phyloP scores from a whole-genome alignment of 2,888 invertebrate genomes.

The Hydroisotoma schaefferi region DNA sequence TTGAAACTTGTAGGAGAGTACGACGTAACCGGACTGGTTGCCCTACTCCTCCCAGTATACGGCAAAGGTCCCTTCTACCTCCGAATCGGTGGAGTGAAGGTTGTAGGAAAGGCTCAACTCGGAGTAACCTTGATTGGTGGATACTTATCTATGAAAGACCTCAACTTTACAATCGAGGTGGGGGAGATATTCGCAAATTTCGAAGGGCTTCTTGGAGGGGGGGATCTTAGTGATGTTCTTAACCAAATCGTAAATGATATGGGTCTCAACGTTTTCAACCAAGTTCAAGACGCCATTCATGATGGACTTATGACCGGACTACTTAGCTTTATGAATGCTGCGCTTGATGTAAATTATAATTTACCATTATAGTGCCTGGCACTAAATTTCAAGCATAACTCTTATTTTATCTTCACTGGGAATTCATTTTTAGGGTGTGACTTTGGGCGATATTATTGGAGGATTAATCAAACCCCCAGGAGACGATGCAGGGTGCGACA shows the following conservation, averaged over 20 bases:
- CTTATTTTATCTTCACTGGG: no score
- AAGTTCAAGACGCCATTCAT: slow-evolving; percentile 4
- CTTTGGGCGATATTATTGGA: no score
- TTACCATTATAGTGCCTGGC: no score
- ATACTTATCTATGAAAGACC: slow-evolving; percentile 12
- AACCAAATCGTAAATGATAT: slow-evolving; percentile 22
- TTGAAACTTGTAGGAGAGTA: slow-evolving; percentile 10
- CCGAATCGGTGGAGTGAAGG: not conserved
- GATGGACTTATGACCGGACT: not conserved
- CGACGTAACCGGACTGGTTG: slow-evolving; percentile 10
- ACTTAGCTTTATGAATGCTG: not conserved
- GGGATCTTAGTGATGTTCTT: slow-evolving; percentile 1
- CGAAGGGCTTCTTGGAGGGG: slow-evolving; percentile 23
- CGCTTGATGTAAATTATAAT: not conserved
- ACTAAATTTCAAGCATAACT: no score
- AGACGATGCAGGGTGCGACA: no score
- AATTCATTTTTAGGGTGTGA: no score
- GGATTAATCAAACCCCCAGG: no score
- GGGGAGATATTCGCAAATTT: slow-evolving; percentile 5
- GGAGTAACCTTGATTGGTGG: slow-evolving; percentile 2
- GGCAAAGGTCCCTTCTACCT: slow-evolving; percentile 20
- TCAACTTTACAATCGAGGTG: slow-evolving; percentile 17
- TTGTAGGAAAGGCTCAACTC: not conserved
- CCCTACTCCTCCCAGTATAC: slow-evolving; percentile 13
- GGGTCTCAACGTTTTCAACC: slow-evolving; percentile 17